Evolutionary conservation across 2,113 vertebrate species (phyloP).

Genomic region (Odocoileus virginianus): DNA sequence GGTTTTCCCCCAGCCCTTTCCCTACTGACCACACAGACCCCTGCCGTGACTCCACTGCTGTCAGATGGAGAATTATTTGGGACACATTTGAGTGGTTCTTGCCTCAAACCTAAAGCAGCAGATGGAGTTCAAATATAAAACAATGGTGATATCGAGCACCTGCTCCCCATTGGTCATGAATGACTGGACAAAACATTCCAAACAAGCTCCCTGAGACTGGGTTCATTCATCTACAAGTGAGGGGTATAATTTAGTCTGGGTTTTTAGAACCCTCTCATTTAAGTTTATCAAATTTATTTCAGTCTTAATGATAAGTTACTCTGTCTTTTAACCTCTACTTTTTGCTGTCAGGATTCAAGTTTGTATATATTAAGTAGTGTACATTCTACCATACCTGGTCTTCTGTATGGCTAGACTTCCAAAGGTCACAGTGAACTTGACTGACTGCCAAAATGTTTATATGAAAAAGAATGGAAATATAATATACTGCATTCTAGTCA

Average conservation of each 20-base stretch:
- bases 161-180: neutral
- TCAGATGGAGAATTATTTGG: constrained; percentile 78
- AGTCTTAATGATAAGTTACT: constrained; percentile 36
- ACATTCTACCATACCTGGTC: neutral
- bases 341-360: constrained; percentile 46
- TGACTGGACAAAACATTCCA: constrained; percentile 24
- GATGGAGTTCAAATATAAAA: constrained; percentile 81
- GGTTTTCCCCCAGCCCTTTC: constrained; percentile 90
- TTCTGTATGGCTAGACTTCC: constrained; percentile 7
- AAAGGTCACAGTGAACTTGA: neutral
- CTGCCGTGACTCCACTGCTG: constrained; percentile 82
- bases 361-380: constrained; percentile 17
- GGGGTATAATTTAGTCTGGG: neutral
- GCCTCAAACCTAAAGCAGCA: constrained; percentile 78
- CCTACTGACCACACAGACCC: constrained; percentile 83
- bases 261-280: constrained; percentile 13
- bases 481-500: neutral
- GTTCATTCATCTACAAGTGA: neutral
- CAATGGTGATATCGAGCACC: neutral
- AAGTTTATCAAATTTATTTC: constrained; percentile 37
- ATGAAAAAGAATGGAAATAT: neutral
- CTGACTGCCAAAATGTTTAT: neutral
- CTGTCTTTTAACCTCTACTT: neutral
- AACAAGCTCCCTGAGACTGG: neutral
- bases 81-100: constrained; percentile 68